Evolutionary conservation across 2,113 vertebrate genomes (phyloP), one percentile per base, ranked within the genome.

Genomic region (Labrus mixtus): DNA sequence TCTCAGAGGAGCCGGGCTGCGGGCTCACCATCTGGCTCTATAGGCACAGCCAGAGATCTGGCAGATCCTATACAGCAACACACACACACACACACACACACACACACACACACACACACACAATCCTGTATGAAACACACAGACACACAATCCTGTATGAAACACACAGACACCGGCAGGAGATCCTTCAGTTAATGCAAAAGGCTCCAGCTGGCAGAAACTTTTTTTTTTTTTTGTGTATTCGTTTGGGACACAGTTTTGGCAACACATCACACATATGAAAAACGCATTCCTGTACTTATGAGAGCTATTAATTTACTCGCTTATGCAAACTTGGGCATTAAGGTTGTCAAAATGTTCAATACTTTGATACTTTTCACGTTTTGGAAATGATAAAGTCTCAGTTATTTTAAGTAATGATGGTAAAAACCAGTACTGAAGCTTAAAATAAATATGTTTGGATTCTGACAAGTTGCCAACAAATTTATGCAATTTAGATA

Each of bases 21-120:
- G 76, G 85, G 76, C 67, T 13, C 84, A 63, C 91, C 90, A 91
- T 90, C 90, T 93, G 90, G 81, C 77, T 57, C 68, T 73, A 81
- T 70, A 75, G 86, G 83, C 84, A 76, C 56, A 78, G 77, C 79
- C 80, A 68, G 76, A 5, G 13, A 67, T 72, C 53, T 75, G 58
- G 33, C 82, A 73, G 68, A 87, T 85, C 62, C 51, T 58, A 63
- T 61, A 76, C 50, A 71, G 22, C 25, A 45, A 73, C 81, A 70
- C 15, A 20, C 76, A 66, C n/a, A 57, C 46, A 39, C 64, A 68
- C 50, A 69, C 76, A 70, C 15, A 16, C 73, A 66, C 17, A 57
- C 51, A 37, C 16, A 23, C 58, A 51, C 51, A 37, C 16, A 23
- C 58, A 51, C 41, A 63, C n/a, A 65, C 37, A 57, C 45, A 63